Base-by-base conservation (phyloP, 2,113 vertebrate genomes). In the Nycticebus coucang region DNA sequence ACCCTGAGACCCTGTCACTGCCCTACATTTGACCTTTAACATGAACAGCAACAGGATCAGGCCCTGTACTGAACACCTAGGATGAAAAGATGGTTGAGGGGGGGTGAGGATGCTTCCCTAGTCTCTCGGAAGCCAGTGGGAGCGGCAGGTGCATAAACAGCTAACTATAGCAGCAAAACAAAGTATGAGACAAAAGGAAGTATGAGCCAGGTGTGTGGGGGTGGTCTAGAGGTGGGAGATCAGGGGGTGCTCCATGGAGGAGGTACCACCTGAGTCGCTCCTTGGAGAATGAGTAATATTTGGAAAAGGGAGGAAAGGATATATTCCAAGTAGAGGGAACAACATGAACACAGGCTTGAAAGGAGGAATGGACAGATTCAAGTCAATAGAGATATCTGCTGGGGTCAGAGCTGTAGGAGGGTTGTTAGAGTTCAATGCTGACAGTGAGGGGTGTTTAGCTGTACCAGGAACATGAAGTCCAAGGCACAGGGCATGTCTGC, bases 101-200 rank as follows among this genome's bases (percentile, higher is more conserved):
- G 24, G 35, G 12, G 41, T 28, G 11, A 45, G 55, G 55, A 35
- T 37, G 45, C 66, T 81, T 19, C 79, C 45, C 45, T 50, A 55
- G 64, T 62, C 74, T 59, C 33, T 66, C 26, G 41, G 24, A 91
- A 35, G 66, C 41, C 3, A 11, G 6, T 59, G 4, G 5, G 90
- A 14, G 55, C 50, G 37, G 60, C 64, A 93, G 94, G 85, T 79
- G 26, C 68, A 37, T 60, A 18, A 87, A 57, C 77, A 78, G 87
- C 85, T 80, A 74, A 92, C 83, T 82, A 21, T 30, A 90, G 84
- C 72, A 62, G 45, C 60, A 53, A 91, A 87, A 24, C 77, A 82
- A 64, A 92, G 62, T 41, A 62, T 74, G 50, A 71, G 55, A 7
- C 60, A 28, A n/a, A 74, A 22, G 55, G 74, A 82, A 35, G 12